Percentiles rank a stretch among this genome's conserved stretches.
These are phyloP conservation scores for Tolypeutes matacus DNA, from an alignment of 2,797 vertebrate species.

Conservation along the genomic window DNA sequence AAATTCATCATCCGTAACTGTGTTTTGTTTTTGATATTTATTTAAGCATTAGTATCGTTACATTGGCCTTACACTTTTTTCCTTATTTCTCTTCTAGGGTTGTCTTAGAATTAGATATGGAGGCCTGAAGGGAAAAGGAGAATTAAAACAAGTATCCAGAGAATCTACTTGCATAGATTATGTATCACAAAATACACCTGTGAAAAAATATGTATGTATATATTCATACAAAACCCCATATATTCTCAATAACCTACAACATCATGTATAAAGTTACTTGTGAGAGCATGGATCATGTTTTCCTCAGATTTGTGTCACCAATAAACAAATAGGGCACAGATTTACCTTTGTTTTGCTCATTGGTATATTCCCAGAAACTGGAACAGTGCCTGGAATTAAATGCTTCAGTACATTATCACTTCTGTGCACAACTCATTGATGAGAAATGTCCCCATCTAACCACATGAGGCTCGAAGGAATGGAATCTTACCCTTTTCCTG, in stretches of 20 bases:
- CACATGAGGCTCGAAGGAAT: too few species aligned
- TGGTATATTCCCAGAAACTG: not conserved
- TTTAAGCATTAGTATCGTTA: too few species aligned
- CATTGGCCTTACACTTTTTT: too few species aligned
- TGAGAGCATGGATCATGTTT: not conserved
- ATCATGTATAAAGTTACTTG: not conserved
- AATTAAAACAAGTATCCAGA: not conserved
- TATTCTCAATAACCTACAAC: not conserved
- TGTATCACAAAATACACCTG: not conserved
- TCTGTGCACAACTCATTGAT: too few species aligned
- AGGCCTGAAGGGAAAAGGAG: not conserved
- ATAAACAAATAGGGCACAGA: not conserved
- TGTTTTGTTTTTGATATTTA: too few species aligned
- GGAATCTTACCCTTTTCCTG: too few species aligned
- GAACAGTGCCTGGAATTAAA: not conserved
- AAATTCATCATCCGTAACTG: too few species aligned
- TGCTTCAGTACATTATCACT: too few species aligned
- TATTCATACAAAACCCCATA: not conserved
- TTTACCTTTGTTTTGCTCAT: constrained; percentile 17
- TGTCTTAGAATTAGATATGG: not conserved
- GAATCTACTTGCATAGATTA: not conserved
- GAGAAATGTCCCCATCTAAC: too few species aligned
- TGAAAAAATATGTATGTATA: not conserved
- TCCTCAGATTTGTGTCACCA: not conserved
- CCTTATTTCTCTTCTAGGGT: too few species aligned